Evolutionary conservation across 2,797 vertebrate species (phyloP), one percentile per base, ranked within the genome.

Genomic region (Sebastes kiyomatsui): DNA sequence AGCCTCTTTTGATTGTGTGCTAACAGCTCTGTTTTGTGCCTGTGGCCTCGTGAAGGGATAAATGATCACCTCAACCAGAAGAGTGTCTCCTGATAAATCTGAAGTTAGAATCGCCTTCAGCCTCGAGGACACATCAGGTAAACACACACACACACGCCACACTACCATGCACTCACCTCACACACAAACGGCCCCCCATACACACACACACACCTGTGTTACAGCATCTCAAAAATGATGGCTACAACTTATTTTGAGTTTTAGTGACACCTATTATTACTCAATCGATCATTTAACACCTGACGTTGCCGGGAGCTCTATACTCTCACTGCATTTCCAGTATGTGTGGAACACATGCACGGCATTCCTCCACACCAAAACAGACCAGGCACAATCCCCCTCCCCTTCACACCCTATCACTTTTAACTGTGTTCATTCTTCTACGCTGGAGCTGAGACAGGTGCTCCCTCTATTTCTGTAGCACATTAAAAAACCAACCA

Each of bases 51-150:
- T 93, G 93, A 96, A 96, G 95, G 97, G 95, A 97, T 98, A 97
- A 97, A 99, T 99, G 98, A 98, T 99, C 96, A 98, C 97, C 95
- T 97, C 98, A 93, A 96, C 97, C 88, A 95, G 97, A 96, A 96
- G 97, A 95, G 95, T 99, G 93, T 96, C 97, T 94, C 97, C 97
- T 81, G 98, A 98, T 93, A 97, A 97, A 96, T 96, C 96, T 84
- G 96, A 96, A 95, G 96, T 99, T 88, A 95, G 97, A 94, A 99
- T 99, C 80, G 96, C 98, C 93, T 99, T 99, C 96, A 99, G 97
- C 94, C 97, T 99, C 32, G 96, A 95, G 86, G 93, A 97, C 78
- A 94, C 96, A 83, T 88, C 97, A 97, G 98, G 98, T 99, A 96
- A 77, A 73, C 60, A 62, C 70, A 54, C 14, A 49, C 71, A 67